Conservation (phyloP, 2,888 invertebrate genomes). For the Oscheius sp. region DNA sequence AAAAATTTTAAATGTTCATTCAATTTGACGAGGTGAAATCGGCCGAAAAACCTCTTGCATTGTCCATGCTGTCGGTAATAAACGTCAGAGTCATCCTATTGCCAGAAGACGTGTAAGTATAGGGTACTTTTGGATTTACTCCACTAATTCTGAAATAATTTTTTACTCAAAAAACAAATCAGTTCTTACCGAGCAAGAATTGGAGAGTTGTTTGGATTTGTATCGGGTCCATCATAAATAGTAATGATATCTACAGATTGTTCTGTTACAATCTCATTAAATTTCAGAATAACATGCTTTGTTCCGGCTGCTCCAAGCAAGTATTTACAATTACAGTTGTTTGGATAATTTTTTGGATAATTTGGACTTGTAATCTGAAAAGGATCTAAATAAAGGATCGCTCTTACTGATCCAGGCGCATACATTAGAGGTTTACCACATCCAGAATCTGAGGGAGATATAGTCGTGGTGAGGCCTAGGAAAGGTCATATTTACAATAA, state of each 20-base stretch:
- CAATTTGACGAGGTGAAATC: not conserved
- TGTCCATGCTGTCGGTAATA: not conserved
- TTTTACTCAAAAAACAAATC: too few species aligned
- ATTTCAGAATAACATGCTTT: not conserved
- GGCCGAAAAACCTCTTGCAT: constrained; percentile 1
- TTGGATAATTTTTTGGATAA: not conserved
- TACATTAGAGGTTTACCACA: not conserved
- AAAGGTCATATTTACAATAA: not conserved
- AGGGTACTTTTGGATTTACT: not conserved
- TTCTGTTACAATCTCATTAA: not conserved
- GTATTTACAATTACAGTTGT: not conserved
- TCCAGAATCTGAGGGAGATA: not conserved
- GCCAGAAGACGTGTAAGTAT: not conserved
- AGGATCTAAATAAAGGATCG: not conserved
- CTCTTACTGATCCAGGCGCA: constrained; percentile 5
- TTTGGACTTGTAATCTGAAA: constrained; percentile 18
- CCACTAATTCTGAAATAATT: constrained; percentile 2
- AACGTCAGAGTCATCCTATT: not conserved
- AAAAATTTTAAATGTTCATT: not conserved
- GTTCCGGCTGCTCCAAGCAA: not conserved
- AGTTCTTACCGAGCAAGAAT: not conserved
- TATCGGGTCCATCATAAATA: constrained; percentile 3
- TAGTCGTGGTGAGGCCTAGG: not conserved
- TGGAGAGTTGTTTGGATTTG: not conserved
- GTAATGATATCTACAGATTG: not conserved